These are phyloP conservation scores for Sebastes nivosus DNA, from an alignment of 2,797 vertebrate genomes.

Conservation along the genomic window DNA sequence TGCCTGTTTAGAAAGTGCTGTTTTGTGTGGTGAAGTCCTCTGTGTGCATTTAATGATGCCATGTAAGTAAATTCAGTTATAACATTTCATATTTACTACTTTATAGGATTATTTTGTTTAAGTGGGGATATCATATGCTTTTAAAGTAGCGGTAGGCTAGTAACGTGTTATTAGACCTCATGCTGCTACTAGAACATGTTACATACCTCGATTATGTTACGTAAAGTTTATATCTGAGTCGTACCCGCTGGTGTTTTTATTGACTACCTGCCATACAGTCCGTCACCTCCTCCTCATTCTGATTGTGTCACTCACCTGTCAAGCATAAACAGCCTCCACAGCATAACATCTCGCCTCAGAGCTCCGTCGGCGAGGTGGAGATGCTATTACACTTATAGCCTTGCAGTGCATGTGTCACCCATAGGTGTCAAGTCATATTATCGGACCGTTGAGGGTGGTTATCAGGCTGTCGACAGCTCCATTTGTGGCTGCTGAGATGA, in stretches of 20 bases:
- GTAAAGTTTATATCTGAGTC: background rate
- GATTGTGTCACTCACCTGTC: background rate
- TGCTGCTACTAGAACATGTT: background rate
- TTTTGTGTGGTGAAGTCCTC: no score
- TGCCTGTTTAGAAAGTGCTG: background rate
- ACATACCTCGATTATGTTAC: background rate
- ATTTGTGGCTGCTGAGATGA: background rate
- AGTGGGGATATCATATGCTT: background rate
- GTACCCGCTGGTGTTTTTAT: background rate
- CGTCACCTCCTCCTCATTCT: background rate
- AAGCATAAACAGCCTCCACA: background rate
- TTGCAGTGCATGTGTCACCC: slow-evolving; percentile 10
- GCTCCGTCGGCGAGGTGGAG: background rate
- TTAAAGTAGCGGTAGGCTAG: background rate
- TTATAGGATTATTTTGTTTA: background rate
- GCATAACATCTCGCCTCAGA: background rate
- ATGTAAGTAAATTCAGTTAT: background rate
- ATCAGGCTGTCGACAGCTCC: slow-evolving; percentile 3
- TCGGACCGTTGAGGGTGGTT: background rate
- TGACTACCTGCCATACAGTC: background rate
- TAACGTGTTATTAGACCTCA: background rate
- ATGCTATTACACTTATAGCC: background rate
- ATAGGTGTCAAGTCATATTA: slow-evolving; percentile 16
- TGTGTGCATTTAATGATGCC: no score
- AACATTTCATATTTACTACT: background rate